Percentiles rank a stretch among this genome's conserved stretches.
Conservation (phyloP, 2,797 vertebrate genomes). For the Lacerta agilis region DNA sequence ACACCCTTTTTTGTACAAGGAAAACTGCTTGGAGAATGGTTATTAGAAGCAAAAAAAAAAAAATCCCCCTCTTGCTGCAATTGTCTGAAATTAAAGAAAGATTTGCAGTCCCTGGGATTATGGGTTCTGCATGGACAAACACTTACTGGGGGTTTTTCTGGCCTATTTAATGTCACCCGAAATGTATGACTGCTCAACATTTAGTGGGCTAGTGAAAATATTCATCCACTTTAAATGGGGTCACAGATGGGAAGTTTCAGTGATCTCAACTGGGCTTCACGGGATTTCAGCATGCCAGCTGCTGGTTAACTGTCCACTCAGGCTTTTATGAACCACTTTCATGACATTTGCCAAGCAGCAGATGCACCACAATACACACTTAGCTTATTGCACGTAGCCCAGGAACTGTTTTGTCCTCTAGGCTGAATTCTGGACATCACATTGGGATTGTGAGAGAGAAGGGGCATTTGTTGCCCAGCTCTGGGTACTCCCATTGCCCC, state of each 20-base stretch:
- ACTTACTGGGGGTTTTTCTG: not conserved
- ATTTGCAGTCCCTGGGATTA: not conserved
- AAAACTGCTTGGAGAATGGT: no score
- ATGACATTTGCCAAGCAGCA: constrained; percentile 19
- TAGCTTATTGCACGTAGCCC: not conserved
- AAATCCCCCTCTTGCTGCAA: no score
- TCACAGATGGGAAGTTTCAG: not conserved
- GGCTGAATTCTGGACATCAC: not conserved
- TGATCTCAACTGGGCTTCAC: not conserved
- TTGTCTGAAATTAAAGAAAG: not conserved
- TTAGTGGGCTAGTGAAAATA: not conserved
- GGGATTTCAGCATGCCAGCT: not conserved
- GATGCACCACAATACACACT: not conserved
- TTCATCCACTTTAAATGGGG: not conserved
- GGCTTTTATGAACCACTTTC: not conserved
- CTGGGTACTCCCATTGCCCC: no score
- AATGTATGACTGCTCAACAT: not conserved
- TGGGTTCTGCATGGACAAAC: not conserved
- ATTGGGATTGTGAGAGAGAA: not conserved
- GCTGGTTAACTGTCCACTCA: not conserved
- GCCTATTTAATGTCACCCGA: not conserved
- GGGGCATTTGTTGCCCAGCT: not conserved
- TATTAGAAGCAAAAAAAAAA: no score
- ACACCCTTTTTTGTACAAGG: no score
- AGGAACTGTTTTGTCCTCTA: not conserved